Percentiles rank a stretch among this genome's conserved stretches.
Conservation (phyloP, 2,113 vertebrate species). For the Amblyopsis rosae region DNA sequence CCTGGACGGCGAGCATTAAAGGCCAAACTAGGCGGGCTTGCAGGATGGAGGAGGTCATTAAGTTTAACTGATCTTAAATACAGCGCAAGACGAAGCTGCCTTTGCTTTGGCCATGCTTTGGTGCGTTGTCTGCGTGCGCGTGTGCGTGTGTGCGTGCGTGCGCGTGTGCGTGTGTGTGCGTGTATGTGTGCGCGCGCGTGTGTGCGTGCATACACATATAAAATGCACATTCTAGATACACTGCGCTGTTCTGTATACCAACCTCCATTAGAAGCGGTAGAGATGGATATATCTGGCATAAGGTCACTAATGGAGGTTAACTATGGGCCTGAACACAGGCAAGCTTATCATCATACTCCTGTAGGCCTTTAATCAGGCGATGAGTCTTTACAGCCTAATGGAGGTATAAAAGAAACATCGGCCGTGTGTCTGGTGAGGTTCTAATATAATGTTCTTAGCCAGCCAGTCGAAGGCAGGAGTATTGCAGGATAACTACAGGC, state of each 20-base stretch:
- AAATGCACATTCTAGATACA: neutral
- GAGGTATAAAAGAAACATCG: slow-evolving; percentile 51
- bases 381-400: slow-evolving; percentile 50
- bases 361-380: slow-evolving; percentile 45
- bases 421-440: slow-evolving; percentile 4
- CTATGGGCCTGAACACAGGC: slow-evolving; percentile 52
- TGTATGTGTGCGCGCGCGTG: neutral
- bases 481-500: neutral
- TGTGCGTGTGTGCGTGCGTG: neutral
- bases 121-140: neutral
- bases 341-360: slow-evolving; percentile 26
- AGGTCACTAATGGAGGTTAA: slow-evolving; percentile 69
- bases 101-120: slow-evolving; percentile 39
- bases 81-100: slow-evolving; percentile 35
- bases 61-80: slow-evolving; percentile 69
- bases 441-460: slow-evolving; percentile 38
- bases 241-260: slow-evolving; percentile 25
- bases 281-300: slow-evolving; percentile 29
- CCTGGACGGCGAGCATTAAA: slow-evolving; percentile 56
- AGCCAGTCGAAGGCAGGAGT: slow-evolving; percentile 3
- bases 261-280: slow-evolving; percentile 48
- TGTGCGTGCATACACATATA: neutral
- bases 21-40: slow-evolving; percentile 42
- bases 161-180: slow-evolving; percentile 6
- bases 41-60: slow-evolving; percentile 61